A percentile compares a stretch with the other conserved stretches of the same genome.
Evolutionary conservation across 2,888 invertebrate species (phyloP).

Genomic region (Maniola hyperantus): DNA sequence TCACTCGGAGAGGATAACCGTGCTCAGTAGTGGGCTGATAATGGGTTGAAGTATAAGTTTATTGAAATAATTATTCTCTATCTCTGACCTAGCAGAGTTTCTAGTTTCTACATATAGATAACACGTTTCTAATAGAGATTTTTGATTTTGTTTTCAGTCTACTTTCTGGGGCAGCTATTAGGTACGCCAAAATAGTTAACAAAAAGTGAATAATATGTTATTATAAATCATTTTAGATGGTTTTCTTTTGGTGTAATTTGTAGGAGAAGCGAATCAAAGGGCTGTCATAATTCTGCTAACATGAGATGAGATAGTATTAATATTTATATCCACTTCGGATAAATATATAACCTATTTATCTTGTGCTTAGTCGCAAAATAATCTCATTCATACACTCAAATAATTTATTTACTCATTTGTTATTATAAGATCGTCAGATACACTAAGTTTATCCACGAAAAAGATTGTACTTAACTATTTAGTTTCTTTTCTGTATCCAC

Average conservation of each 20-base stretch:
- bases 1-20: no score
- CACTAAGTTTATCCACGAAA: not conserved
- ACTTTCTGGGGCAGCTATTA: no score
- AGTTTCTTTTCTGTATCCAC: not conserved
- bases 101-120: no score
- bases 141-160: no score
- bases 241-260: not conserved
- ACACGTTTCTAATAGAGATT: no score
- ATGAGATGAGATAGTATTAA: no score
- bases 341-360: not conserved
- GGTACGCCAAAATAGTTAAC: no score
- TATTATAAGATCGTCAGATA: not conserved
- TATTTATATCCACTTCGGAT: not conserved
- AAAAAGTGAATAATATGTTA: no score
- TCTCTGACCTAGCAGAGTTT: not conserved
- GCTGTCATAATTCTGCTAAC: not conserved
- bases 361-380: not conserved
- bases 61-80: no score
- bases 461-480: not conserved
- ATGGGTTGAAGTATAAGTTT: no score
- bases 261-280: not conserved
- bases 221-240: not conserved
- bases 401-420: not conserved
- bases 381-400: not conserved
- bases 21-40: no score